Percentiles rank a stretch among this genome's conserved stretches.
Evolutionary conservation across 1,140 invertebrate genomes (phyloP).

Genomic region (Pogonomyrmex barbatus): DNA sequence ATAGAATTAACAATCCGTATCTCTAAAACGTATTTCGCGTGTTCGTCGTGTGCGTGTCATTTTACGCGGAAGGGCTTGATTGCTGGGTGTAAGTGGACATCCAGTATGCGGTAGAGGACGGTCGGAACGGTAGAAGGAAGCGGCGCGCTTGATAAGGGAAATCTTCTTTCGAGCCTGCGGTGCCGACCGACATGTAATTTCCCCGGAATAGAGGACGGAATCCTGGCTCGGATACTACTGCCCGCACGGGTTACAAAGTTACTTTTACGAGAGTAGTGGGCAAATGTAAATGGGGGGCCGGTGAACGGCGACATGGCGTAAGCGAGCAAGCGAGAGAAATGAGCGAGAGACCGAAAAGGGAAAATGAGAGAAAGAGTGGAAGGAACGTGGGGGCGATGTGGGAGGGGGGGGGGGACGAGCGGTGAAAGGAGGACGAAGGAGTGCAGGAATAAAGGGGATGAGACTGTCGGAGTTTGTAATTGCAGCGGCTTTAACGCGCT

Average conservation of each 20-base stretch:
- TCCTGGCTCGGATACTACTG: conserved; percentile 72
- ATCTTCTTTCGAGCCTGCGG: conserved; percentile 74
- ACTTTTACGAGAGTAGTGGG: conserved; percentile 81
- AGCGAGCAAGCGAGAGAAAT: conserved; percentile 48
- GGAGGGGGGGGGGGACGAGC: neutral
- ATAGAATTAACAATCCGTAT: conserved; percentile 68
- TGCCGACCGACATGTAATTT: conserved; percentile 76
- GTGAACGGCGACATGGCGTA: conserved; percentile 49
- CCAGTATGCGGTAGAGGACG: conserved; percentile 46
- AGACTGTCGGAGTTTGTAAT: conserved; percentile 84
- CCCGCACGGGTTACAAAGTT: conserved; percentile 80
- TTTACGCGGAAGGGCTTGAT: conserved; percentile 33
- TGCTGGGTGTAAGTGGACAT: conserved; percentile 57
- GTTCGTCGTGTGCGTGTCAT: conserved; percentile 42
- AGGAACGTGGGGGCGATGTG: conserved; percentile 57
- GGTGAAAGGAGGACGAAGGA: conserved; percentile 30
- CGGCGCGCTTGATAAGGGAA: conserved; percentile 73
- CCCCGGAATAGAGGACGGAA: conserved; percentile 72
- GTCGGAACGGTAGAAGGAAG: conserved; percentile 36
- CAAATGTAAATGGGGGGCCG: conserved; percentile 81
- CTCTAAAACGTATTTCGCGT: conserved; percentile 34
- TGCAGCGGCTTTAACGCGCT: conserved; percentile 84
- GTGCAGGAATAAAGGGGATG: conserved; percentile 74
- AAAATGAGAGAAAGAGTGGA: conserved; percentile 68
- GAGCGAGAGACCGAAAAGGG: conserved; percentile 50